phyloP scores from a whole-genome alignment of 2,888 invertebrate genomes.

The Latrodectus hesperus region DNA sequence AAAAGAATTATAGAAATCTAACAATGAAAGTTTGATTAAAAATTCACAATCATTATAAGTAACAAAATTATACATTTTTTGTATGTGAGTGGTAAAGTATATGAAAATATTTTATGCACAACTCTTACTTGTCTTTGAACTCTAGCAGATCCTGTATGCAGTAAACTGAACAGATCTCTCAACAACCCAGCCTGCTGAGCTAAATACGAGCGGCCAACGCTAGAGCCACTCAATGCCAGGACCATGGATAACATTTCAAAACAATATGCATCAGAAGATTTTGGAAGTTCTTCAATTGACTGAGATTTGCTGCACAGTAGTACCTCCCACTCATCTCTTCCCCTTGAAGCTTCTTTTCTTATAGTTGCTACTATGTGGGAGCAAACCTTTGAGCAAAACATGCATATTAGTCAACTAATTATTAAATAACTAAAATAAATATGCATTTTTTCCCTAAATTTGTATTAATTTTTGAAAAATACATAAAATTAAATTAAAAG shows the following conservation, averaged over 20 bases:
- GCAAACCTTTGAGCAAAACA: slow-evolving; percentile 80
- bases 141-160: slow-evolving; percentile 95
- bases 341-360: slow-evolving; percentile 87
- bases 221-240: slow-evolving; percentile 92
- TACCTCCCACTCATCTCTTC: slow-evolving; percentile 93
- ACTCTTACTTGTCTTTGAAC: slow-evolving; percentile 89
- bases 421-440: background rate
- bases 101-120: too few species aligned
- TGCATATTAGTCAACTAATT: too few species aligned
- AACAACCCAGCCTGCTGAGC: slow-evolving; percentile 91
- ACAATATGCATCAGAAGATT: slow-evolving; percentile 88
- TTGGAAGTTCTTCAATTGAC: slow-evolving; percentile 71
- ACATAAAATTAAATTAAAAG: too few species aligned
- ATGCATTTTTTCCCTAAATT: too few species aligned
- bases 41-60: too few species aligned
- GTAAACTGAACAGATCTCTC: slow-evolving; percentile 86
- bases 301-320: slow-evolving; percentile 75
- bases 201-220: slow-evolving; percentile 90
- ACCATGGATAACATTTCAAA: slow-evolving; percentile 98
- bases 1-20: too few species aligned
- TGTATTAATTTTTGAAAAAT: too few species aligned
- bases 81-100: too few species aligned
- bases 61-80: too few species aligned
- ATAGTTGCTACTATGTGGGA: slow-evolving; percentile 85
- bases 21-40: too few species aligned